phyloP scores from a whole-genome alignment of 2,113 vertebrate species.

The Lucifuga dentata region DNA sequence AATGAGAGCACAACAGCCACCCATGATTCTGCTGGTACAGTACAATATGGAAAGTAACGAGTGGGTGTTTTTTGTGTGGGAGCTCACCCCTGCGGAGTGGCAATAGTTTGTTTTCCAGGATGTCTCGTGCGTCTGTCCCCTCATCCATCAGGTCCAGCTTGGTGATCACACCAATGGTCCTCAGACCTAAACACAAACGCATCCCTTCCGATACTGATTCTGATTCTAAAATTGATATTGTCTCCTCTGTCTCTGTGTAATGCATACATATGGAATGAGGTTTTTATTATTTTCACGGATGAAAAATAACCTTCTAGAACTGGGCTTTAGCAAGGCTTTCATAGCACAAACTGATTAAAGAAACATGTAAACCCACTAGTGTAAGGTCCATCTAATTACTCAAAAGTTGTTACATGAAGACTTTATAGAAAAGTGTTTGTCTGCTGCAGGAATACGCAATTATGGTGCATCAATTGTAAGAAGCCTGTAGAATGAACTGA shows the following conservation, averaged over 20 bases:
- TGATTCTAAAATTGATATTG: no score
- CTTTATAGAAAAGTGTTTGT: no score
- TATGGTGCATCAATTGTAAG: no score
- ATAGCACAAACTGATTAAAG: not conserved
- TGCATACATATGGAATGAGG: not conserved
- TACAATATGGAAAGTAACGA: not conserved
- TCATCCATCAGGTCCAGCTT: constrained; percentile 98
- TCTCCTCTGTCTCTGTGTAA: no score
- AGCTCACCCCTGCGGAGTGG: constrained; percentile 90
- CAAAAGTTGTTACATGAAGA: no score
- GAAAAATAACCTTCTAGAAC: no score
- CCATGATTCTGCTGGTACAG: no score
- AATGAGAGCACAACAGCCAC: not conserved
- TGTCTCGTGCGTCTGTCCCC: constrained; percentile 92
- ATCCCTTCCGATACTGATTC: not conserved
- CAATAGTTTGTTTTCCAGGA: constrained; percentile 96
- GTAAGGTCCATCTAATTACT: no score
- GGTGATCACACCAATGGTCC: constrained; percentile 97
- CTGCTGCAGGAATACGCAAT: no score
- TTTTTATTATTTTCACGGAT: not conserved
- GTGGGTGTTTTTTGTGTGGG: no score
- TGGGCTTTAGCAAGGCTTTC: not conserved
- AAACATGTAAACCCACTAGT: no score
- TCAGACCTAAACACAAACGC: constrained; percentile 82
- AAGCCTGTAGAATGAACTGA: not conserved